Percentiles rank a stretch among this genome's conserved stretches.
Evolutionary conservation across 1,140 invertebrate genomes (phyloP).

Genomic region (Tigriopus japonicus): DNA sequence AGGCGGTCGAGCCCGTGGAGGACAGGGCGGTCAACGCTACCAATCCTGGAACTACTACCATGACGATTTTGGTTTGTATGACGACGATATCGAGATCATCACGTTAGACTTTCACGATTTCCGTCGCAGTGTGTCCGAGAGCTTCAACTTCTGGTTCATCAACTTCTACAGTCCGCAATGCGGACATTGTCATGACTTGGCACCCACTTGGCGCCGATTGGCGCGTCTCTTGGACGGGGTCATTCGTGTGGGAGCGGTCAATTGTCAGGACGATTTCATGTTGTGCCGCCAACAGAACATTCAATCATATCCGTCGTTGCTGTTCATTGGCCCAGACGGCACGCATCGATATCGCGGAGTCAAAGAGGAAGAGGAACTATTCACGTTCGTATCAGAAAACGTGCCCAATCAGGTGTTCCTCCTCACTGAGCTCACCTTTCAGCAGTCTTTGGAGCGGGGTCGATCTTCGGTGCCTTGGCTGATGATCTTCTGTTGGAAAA

Average conservation of each 20-base stretch:
- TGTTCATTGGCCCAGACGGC: constrained; percentile 31
- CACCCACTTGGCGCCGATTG: constrained; percentile 50
- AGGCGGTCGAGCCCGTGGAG: not conserved
- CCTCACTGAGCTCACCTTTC: no score
- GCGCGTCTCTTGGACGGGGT: constrained; percentile 49
- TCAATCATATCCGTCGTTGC: constrained; percentile 44
- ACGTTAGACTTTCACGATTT: constrained; percentile 51
- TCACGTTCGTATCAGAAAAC: no score
- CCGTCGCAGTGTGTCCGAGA: constrained; percentile 40
- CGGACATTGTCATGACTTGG: constrained; percentile 42
- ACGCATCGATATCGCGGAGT: not conserved
- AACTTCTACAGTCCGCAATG: constrained; percentile 73
- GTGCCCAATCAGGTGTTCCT: no score
- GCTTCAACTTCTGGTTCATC: constrained; percentile 51
- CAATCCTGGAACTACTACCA: constrained; percentile 59
- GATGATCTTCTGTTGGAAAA: no score
- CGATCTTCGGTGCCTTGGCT: no score
- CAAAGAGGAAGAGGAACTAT: no score
- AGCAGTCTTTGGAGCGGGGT: no score
- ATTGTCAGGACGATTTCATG: constrained; percentile 53
- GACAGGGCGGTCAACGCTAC: constrained; percentile 31
- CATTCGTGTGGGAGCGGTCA: constrained; percentile 52
- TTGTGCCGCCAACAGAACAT: constrained; percentile 45
- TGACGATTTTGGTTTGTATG: constrained; percentile 66
- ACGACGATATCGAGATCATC: constrained; percentile 60